A percentile compares a stretch with the other conserved stretches of the same genome.
Evolutionary conservation across 2,888 invertebrate genomes (phyloP).

Genomic region (Brachyopa scutellaris): DNA sequence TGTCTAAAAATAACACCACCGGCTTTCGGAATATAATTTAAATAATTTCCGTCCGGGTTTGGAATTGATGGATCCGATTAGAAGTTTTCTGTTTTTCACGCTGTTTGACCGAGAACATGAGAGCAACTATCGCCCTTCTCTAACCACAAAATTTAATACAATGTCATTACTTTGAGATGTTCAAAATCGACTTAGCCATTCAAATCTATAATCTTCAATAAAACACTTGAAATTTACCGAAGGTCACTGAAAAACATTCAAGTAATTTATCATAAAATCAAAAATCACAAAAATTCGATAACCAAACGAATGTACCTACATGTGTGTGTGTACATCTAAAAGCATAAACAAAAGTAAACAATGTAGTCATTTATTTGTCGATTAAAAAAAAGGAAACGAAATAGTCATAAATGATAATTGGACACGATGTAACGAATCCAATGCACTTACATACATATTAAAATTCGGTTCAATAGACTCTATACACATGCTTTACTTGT

Average conservation of each 20-base stretch:
- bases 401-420: not conserved
- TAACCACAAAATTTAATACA: not conserved
- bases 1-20: constrained; percentile 1
- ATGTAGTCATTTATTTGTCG: too few species aligned
- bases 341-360: too few species aligned
- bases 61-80: not conserved
- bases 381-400: too few species aligned
- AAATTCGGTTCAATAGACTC: constrained; percentile 17
- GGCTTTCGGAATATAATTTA: constrained; percentile 24
- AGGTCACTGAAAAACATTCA: constrained; percentile 27
- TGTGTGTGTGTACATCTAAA: too few species aligned
- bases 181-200: not conserved
- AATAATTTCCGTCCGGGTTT: constrained; percentile 1
- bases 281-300: not conserved
- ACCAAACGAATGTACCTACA: not conserved
- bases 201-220: not conserved
- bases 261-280: constrained; percentile 7
- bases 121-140: not conserved
- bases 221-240: not conserved
- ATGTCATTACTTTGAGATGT: not conserved
- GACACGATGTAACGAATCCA: not conserved
- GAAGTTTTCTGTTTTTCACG: not conserved
- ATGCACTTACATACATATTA: too few species aligned
- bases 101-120: not conserved
- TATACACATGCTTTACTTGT: not conserved